phyloP scores from a whole-genome alignment of 2,113 vertebrate genomes.

The Casuarius casuarius region DNA sequence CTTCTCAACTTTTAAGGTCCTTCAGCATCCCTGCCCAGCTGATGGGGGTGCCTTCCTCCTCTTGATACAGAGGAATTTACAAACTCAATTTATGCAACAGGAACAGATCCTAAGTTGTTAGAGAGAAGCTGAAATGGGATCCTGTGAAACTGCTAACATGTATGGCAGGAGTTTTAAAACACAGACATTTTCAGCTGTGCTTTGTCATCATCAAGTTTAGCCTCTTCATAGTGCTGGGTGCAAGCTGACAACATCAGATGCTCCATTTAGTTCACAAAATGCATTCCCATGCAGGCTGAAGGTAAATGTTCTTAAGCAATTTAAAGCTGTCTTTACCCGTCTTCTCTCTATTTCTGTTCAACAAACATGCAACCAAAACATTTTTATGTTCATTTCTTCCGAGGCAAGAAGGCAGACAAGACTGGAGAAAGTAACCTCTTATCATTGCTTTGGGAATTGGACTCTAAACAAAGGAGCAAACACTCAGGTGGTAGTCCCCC shows the following conservation, averaged over 20 bases:
- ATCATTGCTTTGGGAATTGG: not conserved
- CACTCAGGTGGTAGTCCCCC: not conserved
- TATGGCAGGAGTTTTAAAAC: not conserved
- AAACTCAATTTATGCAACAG: not conserved
- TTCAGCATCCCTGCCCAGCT: not conserved
- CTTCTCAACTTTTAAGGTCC: not conserved
- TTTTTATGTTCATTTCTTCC: not conserved
- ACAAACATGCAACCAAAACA: not conserved
- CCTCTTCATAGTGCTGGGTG: not conserved
- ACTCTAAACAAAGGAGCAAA: not conserved
- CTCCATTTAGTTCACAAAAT: conserved; percentile 2
- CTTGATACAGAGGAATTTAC: not conserved
- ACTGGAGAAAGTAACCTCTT: not conserved
- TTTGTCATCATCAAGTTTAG: not conserved
- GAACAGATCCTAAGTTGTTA: not conserved
- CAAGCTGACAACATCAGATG: not conserved
- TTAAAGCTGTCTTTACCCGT: not conserved
- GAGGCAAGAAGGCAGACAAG: not conserved
- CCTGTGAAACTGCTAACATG: not conserved
- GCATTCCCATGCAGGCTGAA: not conserved
- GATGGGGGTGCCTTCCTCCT: not conserved
- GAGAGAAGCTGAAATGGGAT: not conserved
- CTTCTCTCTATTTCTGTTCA: not conserved
- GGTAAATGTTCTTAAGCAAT: not conserved
- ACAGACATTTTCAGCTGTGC: not conserved